Evolutionary conservation across 2,888 invertebrate species (phyloP).

Genomic region (Synergus japonicus): DNA sequence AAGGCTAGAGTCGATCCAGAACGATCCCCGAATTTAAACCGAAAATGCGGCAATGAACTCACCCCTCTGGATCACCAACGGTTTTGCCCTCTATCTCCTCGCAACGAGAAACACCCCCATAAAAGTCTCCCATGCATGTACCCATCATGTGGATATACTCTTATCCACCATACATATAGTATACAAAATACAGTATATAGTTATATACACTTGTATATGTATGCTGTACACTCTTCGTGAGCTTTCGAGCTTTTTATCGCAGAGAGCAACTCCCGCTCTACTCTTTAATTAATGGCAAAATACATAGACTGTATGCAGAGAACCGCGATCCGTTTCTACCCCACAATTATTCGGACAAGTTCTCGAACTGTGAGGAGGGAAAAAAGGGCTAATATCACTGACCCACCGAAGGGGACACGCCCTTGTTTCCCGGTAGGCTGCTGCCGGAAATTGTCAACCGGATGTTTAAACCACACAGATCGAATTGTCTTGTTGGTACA

Average conservation of each 20-base stretch:
- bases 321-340: constrained; percentile 35
- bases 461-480: constrained; percentile 19
- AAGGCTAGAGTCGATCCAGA: neutral
- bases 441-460: constrained; percentile 21
- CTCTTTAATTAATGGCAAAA: constrained; percentile 65
- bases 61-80: constrained; percentile 49
- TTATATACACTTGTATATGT: neutral
- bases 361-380: constrained; percentile 5
- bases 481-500: constrained; percentile 17
- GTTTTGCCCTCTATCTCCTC: constrained; percentile 58
- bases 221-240: neutral
- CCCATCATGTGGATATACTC: no score
- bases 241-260: constrained; percentile 60
- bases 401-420: constrained; percentile 56
- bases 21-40: constrained; percentile 56
- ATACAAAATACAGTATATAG: no score
- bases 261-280: constrained; percentile 56
- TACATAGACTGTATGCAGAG: constrained; percentile 43
- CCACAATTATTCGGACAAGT: constrained; percentile 29
- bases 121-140: constrained; percentile 50
- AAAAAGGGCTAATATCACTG: constrained; percentile 52
- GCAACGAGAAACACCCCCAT: constrained; percentile 54
- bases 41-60: constrained; percentile 50
- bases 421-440: constrained; percentile 46
- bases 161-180: no score